These are phyloP conservation scores for Apamea sordens DNA, from an alignment of 2,888 invertebrate species.

Conservation along the genomic window DNA sequence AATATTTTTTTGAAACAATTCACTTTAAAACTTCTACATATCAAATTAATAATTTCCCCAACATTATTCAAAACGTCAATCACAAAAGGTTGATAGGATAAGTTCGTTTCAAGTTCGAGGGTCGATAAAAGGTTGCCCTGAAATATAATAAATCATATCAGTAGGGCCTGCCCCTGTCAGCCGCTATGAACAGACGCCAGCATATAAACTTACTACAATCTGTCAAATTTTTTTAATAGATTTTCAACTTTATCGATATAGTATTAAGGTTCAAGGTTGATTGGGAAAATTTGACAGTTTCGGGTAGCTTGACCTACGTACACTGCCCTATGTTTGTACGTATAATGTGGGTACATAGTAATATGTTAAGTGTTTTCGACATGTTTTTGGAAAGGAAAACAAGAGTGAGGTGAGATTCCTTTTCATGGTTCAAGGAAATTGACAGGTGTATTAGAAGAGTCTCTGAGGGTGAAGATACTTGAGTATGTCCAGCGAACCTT, in stretches of 20 bases:
- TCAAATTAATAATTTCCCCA: conserved; percentile 48
- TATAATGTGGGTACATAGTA: conserved; percentile 18
- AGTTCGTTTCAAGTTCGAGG: conserved; percentile 61
- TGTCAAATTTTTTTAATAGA: too few species aligned
- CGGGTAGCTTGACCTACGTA: neutral
- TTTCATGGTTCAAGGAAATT: neutral
- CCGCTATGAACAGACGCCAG: conserved; percentile 10
- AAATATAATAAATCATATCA: conserved; percentile 69
- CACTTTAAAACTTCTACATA: conserved; percentile 1
- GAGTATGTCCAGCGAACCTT: too few species aligned
- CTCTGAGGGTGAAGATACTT: neutral
- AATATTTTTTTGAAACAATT: conserved; percentile 9
- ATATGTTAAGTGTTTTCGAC: conserved; percentile 49
- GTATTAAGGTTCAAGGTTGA: too few species aligned
- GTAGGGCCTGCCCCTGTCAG: conserved; percentile 60
- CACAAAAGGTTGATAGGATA: conserved; percentile 60
- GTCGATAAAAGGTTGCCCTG: conserved; percentile 56
- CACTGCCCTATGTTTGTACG: conserved; percentile 35
- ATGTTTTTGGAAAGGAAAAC: conserved; percentile 28
- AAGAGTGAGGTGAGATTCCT: neutral
- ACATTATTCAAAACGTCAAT: conserved; percentile 62
- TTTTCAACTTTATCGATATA: too few species aligned
- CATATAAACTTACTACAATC: too few species aligned
- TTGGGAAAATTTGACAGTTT: too few species aligned
- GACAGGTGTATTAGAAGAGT: neutral